A percentile compares a stretch with the other conserved stretches of the same genome.
Evolutionary conservation across 64 coral and sea anemone species (phyloP).

Genomic region (Porites lutea): DNA sequence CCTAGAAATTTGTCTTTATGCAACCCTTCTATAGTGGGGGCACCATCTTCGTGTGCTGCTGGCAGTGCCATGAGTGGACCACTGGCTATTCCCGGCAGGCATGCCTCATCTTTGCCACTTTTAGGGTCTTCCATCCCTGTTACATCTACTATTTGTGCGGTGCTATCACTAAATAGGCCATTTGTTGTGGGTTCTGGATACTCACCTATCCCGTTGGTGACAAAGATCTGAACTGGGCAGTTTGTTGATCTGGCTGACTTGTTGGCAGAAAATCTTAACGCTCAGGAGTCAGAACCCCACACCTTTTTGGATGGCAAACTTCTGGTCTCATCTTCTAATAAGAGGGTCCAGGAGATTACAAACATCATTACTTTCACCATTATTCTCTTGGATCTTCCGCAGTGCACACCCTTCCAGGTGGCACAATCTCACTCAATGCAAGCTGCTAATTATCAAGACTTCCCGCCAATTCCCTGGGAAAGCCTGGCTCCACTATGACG

Average conservation of each 20-base stretch:
- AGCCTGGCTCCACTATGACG: constrained; percentile 15
- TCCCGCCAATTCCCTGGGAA: too few species aligned
- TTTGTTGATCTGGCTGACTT: constrained; percentile 21
- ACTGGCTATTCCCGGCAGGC: not conserved
- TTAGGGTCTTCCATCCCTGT: not conserved
- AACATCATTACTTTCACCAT: not conserved
- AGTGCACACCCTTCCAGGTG: not conserved
- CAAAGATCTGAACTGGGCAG: not conserved
- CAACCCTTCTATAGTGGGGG: not conserved
- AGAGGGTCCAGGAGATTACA: not conserved
- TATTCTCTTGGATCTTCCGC: not conserved
- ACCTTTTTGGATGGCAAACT: constrained; percentile 18
- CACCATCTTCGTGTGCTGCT: not conserved
- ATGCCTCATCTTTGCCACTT: not conserved
- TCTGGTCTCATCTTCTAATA: not conserved
- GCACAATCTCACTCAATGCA: not conserved
- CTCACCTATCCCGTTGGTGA: not conserved
- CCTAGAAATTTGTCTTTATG: not conserved
- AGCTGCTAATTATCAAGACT: not conserved
- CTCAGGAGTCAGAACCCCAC: not conserved
- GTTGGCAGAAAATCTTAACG: not conserved
- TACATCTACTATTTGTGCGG: not conserved
- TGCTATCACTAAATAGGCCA: not conserved
- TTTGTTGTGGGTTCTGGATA: constrained; percentile 21
- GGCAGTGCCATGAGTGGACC: not conserved